Evolutionary conservation across 2,113 vertebrate genomes (phyloP), one percentile per base, ranked within the genome.

Genomic region (Pedetes capensis): DNA sequence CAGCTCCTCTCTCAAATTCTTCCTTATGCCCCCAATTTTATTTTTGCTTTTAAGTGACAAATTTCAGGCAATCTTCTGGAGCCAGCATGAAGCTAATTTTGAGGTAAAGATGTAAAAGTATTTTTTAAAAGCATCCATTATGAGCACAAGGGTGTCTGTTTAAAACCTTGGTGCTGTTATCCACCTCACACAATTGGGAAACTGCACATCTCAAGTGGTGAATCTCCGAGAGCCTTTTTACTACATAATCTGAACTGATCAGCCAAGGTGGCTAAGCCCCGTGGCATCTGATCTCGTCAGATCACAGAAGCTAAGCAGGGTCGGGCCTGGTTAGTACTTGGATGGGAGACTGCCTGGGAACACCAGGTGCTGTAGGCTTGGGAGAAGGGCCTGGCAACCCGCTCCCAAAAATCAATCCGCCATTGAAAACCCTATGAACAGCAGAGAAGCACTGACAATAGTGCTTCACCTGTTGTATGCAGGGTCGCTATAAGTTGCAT

Each of bases 81-180:
- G 57, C 68, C 75, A 55, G 84, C 17, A 53, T 79, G 63, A 95
- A 97, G 87, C 72, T 92, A 96, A 92, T 95, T 96, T 90, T 93
- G 63, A 97, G 68, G 86, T 90, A 93, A 94, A 49, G 34, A 90
- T 72, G 42, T 44, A 85, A 94, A 93, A 61, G 51, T 93, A 66
- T 89, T 82, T 90, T 78, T 34, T 74, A 80, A 68, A 25, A 74
- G 66, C n/a, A 51, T 80, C 75, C 64, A 92, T 81, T 63, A 47
- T 27, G 37, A 90, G 81, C 37, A 64, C 78, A 91, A 18, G 75
- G n/a, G 47, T 66, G 51, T 82, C 87, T 92, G 47, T 78, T 82
- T 96, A 88, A 95, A 93, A 93, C 92, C 61, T 89, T 78, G 84
- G 18, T 13, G 34, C 87, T 89, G 17, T 55, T 79, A 88, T 5